Evolutionary conservation across 2,797 vertebrate genomes (phyloP), one percentile per base, ranked within the genome.

Genomic region (Aldrovandia affinis): DNA sequence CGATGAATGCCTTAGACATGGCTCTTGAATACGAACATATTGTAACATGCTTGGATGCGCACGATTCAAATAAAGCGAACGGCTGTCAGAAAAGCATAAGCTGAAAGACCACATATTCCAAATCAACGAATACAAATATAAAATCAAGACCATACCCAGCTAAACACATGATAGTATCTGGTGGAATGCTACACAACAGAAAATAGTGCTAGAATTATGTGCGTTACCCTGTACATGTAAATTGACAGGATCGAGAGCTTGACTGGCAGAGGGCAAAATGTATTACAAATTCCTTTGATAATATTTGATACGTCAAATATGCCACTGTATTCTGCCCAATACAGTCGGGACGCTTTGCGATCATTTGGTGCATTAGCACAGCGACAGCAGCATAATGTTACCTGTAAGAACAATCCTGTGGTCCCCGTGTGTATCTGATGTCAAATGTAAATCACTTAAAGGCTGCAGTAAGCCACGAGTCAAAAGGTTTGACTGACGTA

Each of bases 111-210:
- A 80, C 5, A 20, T 36, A 36, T 63, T 63, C 10, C 15, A 61
- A 36, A 36, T 33, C 15, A 57, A 57, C 10, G 55, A 36, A 61
- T 47, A 79, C n/a, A 81, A 63, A 81, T 81, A 81, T 15, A 82
- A 47, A 14, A 65, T 28, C 44, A 79, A n/a, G 33, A 82, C n/a
- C 39, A 44, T 82, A 50, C 25, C 42, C 44, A 82, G n/a, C 39
- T 28, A 82, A 50, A 65, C 14, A 18, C 4, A 9, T 8, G 10
- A 65, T 79, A n/a, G n/a, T n/a, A 52, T 77, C 73, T 44, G 42
- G 33, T 42, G 10, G 6, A 63, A 63, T 42, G 54, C 36, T 36
- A 81, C 33, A 80, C 3, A 57, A 39, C 25, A 52, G 22, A 54
- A 36, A 22, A 42, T 10, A 63, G 54, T 80, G 20, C 5, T 39